phyloP scores from a whole-genome alignment of 1,140 invertebrate genomes.

The Colletes latitarsis region DNA sequence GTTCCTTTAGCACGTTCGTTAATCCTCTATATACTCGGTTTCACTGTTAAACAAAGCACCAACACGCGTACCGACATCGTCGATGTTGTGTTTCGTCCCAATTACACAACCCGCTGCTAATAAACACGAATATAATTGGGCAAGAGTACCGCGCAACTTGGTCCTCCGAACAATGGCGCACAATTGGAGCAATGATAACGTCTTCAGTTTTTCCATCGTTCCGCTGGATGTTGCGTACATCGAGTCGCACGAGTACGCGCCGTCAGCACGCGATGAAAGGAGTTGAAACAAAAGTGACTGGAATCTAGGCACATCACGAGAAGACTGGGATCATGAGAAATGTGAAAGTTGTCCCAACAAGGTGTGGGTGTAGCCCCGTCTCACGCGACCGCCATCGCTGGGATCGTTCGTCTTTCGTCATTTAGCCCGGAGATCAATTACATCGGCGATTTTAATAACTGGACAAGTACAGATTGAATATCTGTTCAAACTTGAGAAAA shows the following conservation, averaged over 20 bases:
- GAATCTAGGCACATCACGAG: conserved; percentile 32
- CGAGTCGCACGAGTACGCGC: conserved; percentile 48
- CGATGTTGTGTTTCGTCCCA: too few relatives aligned
- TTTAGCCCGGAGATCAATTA: neutral
- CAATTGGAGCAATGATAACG: conserved; percentile 47
- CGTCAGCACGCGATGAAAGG: conserved; percentile 40
- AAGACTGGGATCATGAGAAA: conserved; percentile 63
- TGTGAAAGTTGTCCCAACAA: conserved; percentile 64
- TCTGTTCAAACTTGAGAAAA: too few relatives aligned
- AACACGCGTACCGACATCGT: too few relatives aligned
- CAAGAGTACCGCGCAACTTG: neutral
- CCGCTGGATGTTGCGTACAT: conserved; percentile 46
- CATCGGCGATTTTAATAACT: too few relatives aligned
- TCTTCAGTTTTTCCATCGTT: conserved; percentile 22
- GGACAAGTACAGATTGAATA: too few relatives aligned
- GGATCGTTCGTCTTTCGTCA: conserved; percentile 2
- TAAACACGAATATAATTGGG: conserved; percentile 16
- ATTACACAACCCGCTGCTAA: neutral
- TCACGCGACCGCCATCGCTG: conserved; percentile 54
- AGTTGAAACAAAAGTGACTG: conserved; percentile 38
- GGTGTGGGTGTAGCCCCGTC: conserved; percentile 62
- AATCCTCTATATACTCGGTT: neutral
- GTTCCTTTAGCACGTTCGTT: neutral
- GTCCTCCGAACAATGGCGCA: conserved; percentile 32
- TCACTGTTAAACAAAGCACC: neutral